Evolutionary conservation across 2,888 invertebrate species (phyloP).

Genomic region (Chaetoderma sp.): DNA sequence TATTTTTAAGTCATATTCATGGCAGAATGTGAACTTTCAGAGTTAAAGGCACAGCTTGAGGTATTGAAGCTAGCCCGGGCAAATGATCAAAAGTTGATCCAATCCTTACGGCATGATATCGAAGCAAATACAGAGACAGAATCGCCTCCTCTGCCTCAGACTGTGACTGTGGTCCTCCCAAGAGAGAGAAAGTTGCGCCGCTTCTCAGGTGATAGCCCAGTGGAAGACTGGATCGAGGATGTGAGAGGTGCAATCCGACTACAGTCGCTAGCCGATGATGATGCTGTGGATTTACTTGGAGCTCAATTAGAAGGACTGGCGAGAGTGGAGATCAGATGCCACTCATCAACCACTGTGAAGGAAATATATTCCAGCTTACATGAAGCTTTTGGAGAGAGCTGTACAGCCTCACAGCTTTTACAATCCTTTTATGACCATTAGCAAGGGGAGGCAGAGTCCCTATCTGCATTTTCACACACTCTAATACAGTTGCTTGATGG

Average conservation of each 20-base stretch:
- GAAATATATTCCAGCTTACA: neutral
- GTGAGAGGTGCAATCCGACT: neutral
- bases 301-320: neutral
- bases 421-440: neutral
- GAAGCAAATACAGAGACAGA: too few relatives aligned
- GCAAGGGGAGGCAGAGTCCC: neutral
- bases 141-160: too few relatives aligned
- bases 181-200: neutral
- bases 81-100: too few relatives aligned
- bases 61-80: too few relatives aligned
- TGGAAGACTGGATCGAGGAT: neutral
- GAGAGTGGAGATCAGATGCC: neutral
- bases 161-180: too few relatives aligned
- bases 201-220: neutral
- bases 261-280: neutral
- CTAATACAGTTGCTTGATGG: neutral
- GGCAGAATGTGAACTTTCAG: too few relatives aligned
- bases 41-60: too few relatives aligned
- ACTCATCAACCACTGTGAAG: neutral
- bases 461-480: neutral
- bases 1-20: too few relatives aligned
- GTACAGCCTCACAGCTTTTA: neutral
- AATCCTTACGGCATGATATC: too few relatives aligned
- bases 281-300: neutral
- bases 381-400: slow-evolving; percentile 2